A percentile compares a stretch with the other conserved stretches of the same genome.
Evolutionary conservation across 2,888 invertebrate genomes (phyloP).

Genomic region (Teinopalpus imperialis): DNA sequence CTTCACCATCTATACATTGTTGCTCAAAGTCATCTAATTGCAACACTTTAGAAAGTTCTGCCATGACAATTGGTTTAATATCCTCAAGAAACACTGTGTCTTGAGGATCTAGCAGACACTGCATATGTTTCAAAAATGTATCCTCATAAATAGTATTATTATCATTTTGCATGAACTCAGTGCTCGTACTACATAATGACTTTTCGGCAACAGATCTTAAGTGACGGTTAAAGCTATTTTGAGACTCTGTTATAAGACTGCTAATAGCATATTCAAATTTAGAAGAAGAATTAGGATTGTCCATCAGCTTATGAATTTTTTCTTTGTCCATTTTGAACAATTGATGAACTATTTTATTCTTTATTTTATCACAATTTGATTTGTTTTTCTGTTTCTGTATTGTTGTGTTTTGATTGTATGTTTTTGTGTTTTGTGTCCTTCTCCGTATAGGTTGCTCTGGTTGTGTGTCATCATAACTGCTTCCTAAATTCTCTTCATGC

Average conservation of each 20-base stretch:
- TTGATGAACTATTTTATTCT: constrained; percentile 74
- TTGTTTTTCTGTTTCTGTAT: constrained; percentile 46
- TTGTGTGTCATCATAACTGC: constrained; percentile 34
- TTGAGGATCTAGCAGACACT: constrained; percentile 81
- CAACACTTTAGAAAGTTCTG: constrained; percentile 80
- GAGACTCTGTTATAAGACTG: constrained; percentile 74
- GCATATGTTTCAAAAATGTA: constrained; percentile 88
- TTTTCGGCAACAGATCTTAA: constrained; percentile 73
- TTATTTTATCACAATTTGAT: constrained; percentile 68
- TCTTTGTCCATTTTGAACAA: constrained; percentile 77
- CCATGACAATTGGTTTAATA: constrained; percentile 82
- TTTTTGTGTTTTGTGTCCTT: constrained; percentile 45
- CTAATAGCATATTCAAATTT: constrained; percentile 78
- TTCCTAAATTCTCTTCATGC: constrained; percentile 32
- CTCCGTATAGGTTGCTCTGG: constrained; percentile 53
- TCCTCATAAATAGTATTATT: constrained; percentile 86
- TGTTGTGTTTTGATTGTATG: too few relatives aligned
- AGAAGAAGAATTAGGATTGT: constrained; percentile 73
- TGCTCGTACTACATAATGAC: constrained; percentile 61
- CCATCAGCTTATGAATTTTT: constrained; percentile 73
- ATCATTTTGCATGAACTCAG: constrained; percentile 80
- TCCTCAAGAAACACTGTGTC: constrained; percentile 80
- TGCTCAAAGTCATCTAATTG: constrained; percentile 65
- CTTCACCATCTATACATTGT: constrained; percentile 40
- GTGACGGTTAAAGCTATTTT: constrained; percentile 71